Evolutionary conservation across 1,140 invertebrate species (phyloP).

Genomic region (Sitophilus oryzae): DNA sequence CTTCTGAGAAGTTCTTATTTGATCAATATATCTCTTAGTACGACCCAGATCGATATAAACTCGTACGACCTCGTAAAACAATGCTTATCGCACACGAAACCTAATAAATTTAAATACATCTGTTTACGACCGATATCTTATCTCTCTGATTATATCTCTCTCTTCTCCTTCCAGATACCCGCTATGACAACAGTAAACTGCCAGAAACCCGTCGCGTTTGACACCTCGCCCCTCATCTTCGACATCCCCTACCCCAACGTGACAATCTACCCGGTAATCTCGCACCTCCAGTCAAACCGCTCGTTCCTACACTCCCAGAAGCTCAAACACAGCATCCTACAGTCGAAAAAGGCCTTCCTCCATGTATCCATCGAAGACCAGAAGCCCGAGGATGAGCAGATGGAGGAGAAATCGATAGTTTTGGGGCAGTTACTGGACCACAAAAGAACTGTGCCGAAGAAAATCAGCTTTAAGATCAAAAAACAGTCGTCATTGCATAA

Average conservation of each 20-base stretch:
- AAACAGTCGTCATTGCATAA: constrained; percentile 32
- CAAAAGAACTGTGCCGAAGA: constrained; percentile 25
- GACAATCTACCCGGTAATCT: constrained; percentile 4
- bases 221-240: constrained; percentile 15
- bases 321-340: constrained; percentile 23
- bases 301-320: constrained; percentile 30
- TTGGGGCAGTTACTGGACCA: constrained; percentile 3
- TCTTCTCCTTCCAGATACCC: not conserved
- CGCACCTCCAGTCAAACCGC: constrained; percentile 17
- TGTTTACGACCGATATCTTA: not conserved
- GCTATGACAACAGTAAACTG: constrained; percentile 25
- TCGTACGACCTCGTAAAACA: too few relatives aligned
- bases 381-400: constrained; percentile 22
- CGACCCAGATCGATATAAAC: too few relatives aligned
- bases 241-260: constrained; percentile 13
- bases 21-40: too few relatives aligned
- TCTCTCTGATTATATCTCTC: not conserved
- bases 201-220: constrained; percentile 24
- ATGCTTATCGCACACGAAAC: too few relatives aligned
- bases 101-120: too few relatives aligned
- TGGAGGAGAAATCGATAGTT: constrained; percentile 16
- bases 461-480: constrained; percentile 40
- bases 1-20: too few relatives aligned
- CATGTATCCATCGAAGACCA: constrained; percentile 16
- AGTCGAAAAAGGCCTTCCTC: constrained; percentile 31